Base-by-base conservation (phyloP, 2,888 invertebrate species). In the Microchrysa polita region DNA sequence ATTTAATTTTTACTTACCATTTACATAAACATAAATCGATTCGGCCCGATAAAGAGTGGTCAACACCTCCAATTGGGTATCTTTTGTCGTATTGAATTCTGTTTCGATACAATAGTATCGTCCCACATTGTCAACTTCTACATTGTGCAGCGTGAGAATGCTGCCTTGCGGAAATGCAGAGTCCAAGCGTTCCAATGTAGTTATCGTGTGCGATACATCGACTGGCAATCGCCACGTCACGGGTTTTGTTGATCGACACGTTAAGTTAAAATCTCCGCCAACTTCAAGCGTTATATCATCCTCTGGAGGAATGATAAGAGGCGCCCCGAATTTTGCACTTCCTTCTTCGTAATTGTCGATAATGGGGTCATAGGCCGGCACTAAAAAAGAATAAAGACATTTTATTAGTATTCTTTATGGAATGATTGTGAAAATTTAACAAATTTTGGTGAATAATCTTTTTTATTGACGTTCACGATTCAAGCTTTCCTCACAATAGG, bases 41-140 rank as follows among this genome's bases (percentile, higher is more conserved):
- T 84, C 84, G 12, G 84, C 84, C 18, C 81, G 80, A 61, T 81
- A 81, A 14, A 78, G 77, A 61, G 82, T 81, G 16, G 84, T 81
- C 59, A 83, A 74, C 65, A 84, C 80, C 1, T 81, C 80, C 2
- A 82, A 78, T 12, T 82, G 79, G n/a, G 82, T 80, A 20, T 84
- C 83, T 73, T 80, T 76, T 71, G 78, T 76, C 1, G 77, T 60
- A 18, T 60, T 57, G 42, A 55, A 69, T 22, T 55, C 67, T 59
- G 82, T 80, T 78, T 88, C 87, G 67, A 86, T 83, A 79, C 89
- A 90, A 76, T 87, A 88, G 77, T 88, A 89, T 79, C 86, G 88
- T 61, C 88, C 88, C 72, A 89, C 87, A 69, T 87, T 82, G 20
- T 82, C 82, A 16, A 83, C 84, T 59, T 85, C 83, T 2, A 88